phyloP scores from a whole-genome alignment of 2,113 vertebrate species.

The Morone saxatilis region DNA sequence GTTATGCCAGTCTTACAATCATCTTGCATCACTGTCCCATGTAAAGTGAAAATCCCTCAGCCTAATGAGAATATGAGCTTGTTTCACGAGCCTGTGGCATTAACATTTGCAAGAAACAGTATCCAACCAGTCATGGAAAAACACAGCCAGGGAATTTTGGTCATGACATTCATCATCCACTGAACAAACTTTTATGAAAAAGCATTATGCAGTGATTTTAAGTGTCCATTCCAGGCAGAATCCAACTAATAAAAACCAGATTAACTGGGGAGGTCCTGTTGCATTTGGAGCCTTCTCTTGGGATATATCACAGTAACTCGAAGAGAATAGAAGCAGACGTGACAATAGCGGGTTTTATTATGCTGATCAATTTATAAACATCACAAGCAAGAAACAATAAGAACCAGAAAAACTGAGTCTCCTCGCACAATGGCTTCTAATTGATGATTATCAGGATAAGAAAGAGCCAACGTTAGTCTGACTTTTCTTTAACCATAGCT shows the following conservation, averaged over 20 bases:
- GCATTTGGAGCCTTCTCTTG: not conserved
- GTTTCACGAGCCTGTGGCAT: conserved; percentile 5
- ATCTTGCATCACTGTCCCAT: conserved; percentile 56
- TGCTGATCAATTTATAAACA: not conserved
- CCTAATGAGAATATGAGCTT: conserved; percentile 9
- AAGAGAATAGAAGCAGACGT: not conserved
- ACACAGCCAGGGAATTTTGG: not conserved
- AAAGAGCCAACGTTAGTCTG: too few species aligned
- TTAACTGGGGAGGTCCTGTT: not conserved
- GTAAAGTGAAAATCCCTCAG: conserved; percentile 24
- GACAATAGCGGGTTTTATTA: not conserved
- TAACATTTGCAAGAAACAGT: not conserved
- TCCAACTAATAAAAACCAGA: not conserved
- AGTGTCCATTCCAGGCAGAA: not conserved
- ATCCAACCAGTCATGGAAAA: conserved; percentile 3
- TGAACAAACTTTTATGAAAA: conserved; percentile 5
- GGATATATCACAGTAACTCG: not conserved
- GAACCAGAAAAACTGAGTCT: too few species aligned
- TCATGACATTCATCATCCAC: conserved; percentile 5
- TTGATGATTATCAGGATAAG: too few species aligned
- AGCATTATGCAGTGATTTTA: not conserved
- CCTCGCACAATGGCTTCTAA: too few species aligned
- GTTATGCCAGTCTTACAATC: conserved; percentile 41
- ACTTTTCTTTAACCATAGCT: too few species aligned
- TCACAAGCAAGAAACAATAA: not conserved